Conservation (phyloP, 2,797 vertebrate species). For the Tokudaia muenninki region DNA sequence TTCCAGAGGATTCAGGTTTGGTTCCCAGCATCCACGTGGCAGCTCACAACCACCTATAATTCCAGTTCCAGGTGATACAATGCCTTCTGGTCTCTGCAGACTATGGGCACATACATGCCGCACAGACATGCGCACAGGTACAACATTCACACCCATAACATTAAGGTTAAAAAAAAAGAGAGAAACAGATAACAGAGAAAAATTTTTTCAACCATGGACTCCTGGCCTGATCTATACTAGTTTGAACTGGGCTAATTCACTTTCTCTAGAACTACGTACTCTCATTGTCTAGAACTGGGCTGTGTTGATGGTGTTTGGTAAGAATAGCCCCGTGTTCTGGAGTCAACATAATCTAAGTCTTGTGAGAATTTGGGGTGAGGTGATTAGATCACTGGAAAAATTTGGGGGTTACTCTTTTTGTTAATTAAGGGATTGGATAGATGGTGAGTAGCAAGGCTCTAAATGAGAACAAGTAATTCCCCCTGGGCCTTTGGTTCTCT, state of each 20-base stretch:
- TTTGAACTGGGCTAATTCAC: background rate
- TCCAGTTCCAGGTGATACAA: too few relatives aligned
- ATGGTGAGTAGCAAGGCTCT: background rate
- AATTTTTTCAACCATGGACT: background rate
- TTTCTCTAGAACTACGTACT: slow-evolving; percentile 49
- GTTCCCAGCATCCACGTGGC: too few relatives aligned
- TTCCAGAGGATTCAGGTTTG: background rate
- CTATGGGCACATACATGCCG: background rate
- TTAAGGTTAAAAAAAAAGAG: background rate
- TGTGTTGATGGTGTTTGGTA: background rate
- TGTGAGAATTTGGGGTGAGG: background rate
- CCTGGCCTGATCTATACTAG: background rate
- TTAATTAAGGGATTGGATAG: background rate
- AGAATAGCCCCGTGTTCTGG: background rate
- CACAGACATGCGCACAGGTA: background rate
- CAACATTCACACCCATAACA: background rate
- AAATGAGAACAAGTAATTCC: slow-evolving; percentile 7
- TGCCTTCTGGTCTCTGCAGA: background rate
- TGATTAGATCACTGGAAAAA: slow-evolving; percentile 28
- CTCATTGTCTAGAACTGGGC: background rate
- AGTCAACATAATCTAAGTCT: background rate
- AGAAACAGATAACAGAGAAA: background rate
- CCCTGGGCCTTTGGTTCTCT: slow-evolving; percentile 12
- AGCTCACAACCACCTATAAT: background rate
- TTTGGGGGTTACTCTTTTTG: slow-evolving; percentile 7